Evolutionary conservation across 1,140 invertebrate genomes (phyloP).

Genomic region (Bombus fervidus): DNA sequence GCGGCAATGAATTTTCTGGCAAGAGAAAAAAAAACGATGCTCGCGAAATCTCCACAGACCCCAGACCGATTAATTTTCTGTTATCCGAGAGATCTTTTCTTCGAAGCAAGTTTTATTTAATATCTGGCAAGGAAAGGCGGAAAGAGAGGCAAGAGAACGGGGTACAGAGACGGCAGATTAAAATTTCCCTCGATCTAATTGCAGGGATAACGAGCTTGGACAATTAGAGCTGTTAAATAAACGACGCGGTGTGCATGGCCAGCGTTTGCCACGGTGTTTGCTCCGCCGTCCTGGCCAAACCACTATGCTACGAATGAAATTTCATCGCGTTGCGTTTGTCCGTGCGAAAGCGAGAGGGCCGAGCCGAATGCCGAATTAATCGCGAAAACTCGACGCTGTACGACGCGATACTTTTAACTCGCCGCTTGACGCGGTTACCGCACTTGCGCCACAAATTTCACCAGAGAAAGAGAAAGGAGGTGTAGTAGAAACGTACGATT

Average conservation of each 20-base stretch:
- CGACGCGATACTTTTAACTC: background rate
- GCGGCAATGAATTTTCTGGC: background rate
- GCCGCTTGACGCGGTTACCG: background rate
- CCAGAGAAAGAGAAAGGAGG: background rate
- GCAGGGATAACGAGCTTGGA: slow-evolving; percentile 36
- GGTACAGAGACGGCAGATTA: background rate
- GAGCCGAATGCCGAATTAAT: background rate
- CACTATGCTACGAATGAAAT: slow-evolving; percentile 5
- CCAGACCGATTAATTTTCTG: slow-evolving; percentile 25
- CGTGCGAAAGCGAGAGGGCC: background rate
- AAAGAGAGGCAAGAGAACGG: background rate
- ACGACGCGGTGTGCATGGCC: background rate
- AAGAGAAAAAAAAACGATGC: background rate
- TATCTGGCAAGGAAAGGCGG: background rate
- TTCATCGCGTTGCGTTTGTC: slow-evolving; percentile 11
- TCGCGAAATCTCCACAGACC: background rate
- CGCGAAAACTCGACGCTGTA: background rate
- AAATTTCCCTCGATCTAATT: slow-evolving; percentile 43
- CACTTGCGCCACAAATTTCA: background rate
- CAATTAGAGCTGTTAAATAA: slow-evolving; percentile 48
- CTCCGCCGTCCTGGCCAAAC: background rate
- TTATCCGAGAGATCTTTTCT: slow-evolving; percentile 6
- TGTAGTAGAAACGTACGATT: background rate
- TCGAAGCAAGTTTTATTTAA: slow-evolving; percentile 18
- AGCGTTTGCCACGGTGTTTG: background rate